Evolutionary conservation across 2,113 vertebrate genomes (phyloP), one percentile per base, ranked within the genome.

Genomic region (Nothoprocta perdicaria): DNA sequence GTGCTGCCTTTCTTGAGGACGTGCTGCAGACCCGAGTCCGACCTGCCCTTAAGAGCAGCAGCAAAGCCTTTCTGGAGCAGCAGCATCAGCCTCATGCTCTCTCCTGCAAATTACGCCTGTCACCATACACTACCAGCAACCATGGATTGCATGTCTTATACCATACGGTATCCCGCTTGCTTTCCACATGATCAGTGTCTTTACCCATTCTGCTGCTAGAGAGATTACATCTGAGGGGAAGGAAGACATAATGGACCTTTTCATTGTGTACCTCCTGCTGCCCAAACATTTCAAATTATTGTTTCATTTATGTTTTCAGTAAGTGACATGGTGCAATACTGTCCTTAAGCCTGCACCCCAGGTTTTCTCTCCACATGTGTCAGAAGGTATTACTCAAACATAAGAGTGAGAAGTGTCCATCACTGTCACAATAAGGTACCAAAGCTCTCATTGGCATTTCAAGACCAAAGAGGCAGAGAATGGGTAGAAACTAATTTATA

Each of bases 221-320:
- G 24, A 40, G n/a, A 73, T 84, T 65, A 43, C 9, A 0, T 58
- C 48, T 43, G 41, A 0, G 2, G 78, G 58, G 82, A 88, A 61
- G 84, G 26, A 50, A 72, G 68, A 60, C 0, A 0, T 0, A 0
- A 85, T 33, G 27, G 0, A 0, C 26, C 15, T 72, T 89, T 80
- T 84, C 61, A 57, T 29, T 63, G 57, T 1, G 1, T 26, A 45
- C 8, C 23, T 35, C 57, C 62, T 57, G 52, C 33, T 72, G 29
- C 81, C 29, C 12, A 46, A 80, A 52, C 3, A 57, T 76, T 90
- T 86, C 29, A 68, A 50, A 38, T 69, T 68, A 35, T 24, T 48
- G 21, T 46, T 57, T 2, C 9, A 23, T 63, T 91, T 86, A 84
- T n/a, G 35, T 50, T 35, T 65, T 86, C 19, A 73, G 53, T 27